Evolutionary conservation across 2,797 vertebrate species (phyloP).

Genomic region (Hephaestus fuliginosus): DNA sequence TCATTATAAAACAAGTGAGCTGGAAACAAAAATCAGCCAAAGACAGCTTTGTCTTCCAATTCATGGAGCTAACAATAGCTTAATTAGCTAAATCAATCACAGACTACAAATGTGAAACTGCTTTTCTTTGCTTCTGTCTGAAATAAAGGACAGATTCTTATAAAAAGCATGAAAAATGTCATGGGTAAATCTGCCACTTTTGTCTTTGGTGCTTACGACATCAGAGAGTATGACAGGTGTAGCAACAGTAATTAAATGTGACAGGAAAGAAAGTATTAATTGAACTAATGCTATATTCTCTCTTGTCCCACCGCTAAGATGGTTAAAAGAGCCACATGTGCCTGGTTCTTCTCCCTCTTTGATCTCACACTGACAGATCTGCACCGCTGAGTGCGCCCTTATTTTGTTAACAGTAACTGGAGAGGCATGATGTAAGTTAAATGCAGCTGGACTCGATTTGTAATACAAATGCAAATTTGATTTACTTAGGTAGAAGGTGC

Average conservation of each 20-base stretch:
- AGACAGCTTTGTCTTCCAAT: background rate
- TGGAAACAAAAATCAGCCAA: background rate
- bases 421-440: constrained; percentile 59
- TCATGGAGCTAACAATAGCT: background rate
- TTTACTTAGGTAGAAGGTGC: constrained; percentile 43
- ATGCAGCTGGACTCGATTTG: constrained; percentile 64
- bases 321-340: background rate
- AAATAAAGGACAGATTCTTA: background rate
- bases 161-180: background rate
- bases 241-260: background rate
- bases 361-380: constrained; percentile 53
- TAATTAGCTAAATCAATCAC: background rate
- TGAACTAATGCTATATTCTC: constrained; percentile 1
- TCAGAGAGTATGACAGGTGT: background rate
- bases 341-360: constrained; percentile 38
- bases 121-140: background rate
- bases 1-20: background rate
- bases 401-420: constrained; percentile 63
- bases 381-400: constrained; percentile 35
- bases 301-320: background rate
- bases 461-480: constrained; percentile 58
- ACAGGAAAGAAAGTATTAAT: background rate
- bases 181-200: background rate
- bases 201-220: background rate
- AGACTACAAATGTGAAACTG: background rate